Evolutionary conservation across 2,888 invertebrate genomes (phyloP).

Genomic region (Eupithecia inturbata): DNA sequence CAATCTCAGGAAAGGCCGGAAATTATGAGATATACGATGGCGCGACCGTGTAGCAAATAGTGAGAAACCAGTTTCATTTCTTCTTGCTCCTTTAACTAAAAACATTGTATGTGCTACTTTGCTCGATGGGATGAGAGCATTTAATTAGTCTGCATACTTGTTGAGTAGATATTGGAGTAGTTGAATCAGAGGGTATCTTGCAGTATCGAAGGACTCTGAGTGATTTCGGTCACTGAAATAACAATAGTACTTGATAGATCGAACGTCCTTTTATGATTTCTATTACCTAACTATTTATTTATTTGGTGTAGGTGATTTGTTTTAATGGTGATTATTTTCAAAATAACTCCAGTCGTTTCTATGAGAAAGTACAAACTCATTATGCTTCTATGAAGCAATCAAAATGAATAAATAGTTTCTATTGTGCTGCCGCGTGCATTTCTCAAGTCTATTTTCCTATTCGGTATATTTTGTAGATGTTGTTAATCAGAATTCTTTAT

Average conservation of each 20-base stretch:
- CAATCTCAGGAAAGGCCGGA: background rate
- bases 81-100: background rate
- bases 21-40: background rate
- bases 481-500: too few species aligned
- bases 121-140: slow-evolving; percentile 19
- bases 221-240: background rate
- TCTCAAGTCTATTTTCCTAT: too few species aligned
- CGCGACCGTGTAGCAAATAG: background rate
- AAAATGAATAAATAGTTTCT: too few species aligned
- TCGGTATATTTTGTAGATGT: too few species aligned
- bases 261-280: background rate
- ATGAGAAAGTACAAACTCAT: too few species aligned
- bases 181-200: slow-evolving; percentile 3
- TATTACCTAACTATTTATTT: background rate
- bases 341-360: too few species aligned
- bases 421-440: too few species aligned
- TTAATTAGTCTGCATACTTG: slow-evolving; percentile 21
- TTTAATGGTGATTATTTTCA: too few species aligned
- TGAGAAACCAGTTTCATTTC: slow-evolving; percentile 10
- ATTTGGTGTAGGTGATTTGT: background rate
- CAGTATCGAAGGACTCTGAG: background rate
- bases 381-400: too few species aligned
- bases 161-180: slow-evolving; percentile 9
- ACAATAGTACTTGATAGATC: background rate
- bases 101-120: slow-evolving; percentile 12